A percentile compares a stretch with the other conserved stretches of the same genome.
These are phyloP conservation scores for Sebastes reedi DNA, from an alignment of 2,797 vertebrate genomes.

Conservation along the genomic window DNA sequence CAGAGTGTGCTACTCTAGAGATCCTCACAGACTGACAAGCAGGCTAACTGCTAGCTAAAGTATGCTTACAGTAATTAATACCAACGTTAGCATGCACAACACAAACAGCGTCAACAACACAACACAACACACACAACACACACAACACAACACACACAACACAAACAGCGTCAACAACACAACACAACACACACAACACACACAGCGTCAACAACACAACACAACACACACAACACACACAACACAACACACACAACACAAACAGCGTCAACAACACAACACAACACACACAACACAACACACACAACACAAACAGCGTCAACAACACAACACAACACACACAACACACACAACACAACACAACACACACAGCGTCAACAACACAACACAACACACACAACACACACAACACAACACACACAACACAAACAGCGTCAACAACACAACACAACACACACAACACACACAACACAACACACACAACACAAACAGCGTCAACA, in stretches of 20 bases:
- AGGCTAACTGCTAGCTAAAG: constrained; percentile 2
- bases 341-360: not conserved
- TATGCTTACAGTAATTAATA: constrained; percentile 26
- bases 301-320: not conserved
- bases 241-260: too few relatives aligned
- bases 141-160: too few relatives aligned
- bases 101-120: constrained; percentile 10
- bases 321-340: not conserved
- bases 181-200: too few relatives aligned
- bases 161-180: constrained; percentile 10
- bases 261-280: too few relatives aligned
- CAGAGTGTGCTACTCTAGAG: constrained; percentile 56
- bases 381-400: too few relatives aligned
- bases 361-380: constrained; percentile 33
- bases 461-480: too few relatives aligned
- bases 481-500: constrained; percentile 12
- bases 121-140: too few relatives aligned
- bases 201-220: too few relatives aligned
- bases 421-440: constrained; percentile 13
- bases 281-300: too few relatives aligned
- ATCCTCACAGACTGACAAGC: constrained; percentile 44
- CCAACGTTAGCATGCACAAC: constrained; percentile 54
- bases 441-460: not conserved
- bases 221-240: too few relatives aligned
- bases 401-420: too few relatives aligned